A percentile compares a stretch with the other conserved stretches of the same genome.
Conservation (phyloP, 1,140 invertebrate genomes). For the Diorhabda elongata region DNA sequence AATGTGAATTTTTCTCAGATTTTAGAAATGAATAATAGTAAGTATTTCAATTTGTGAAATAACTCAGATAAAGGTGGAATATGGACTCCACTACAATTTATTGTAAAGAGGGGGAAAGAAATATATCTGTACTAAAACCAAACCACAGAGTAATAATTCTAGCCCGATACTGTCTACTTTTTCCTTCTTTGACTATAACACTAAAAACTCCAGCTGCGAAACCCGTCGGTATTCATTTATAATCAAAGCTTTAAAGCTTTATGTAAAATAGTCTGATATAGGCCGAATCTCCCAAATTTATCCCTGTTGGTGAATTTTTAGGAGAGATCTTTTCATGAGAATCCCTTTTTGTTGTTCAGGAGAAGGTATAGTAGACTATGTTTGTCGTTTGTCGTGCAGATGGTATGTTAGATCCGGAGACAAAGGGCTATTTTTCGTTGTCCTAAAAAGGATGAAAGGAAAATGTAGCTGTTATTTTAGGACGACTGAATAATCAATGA, state of each 20-base stretch:
- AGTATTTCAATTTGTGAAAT: too few species aligned
- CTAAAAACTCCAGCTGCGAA: slow-evolving; percentile 1
- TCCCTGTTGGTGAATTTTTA: slow-evolving; percentile 2
- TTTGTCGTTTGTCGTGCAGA: background rate
- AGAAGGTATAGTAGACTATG: background rate
- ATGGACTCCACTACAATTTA: too few species aligned
- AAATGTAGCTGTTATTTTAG: background rate
- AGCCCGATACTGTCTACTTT: background rate
- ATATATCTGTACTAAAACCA: too few species aligned
- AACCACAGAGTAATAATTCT: background rate
- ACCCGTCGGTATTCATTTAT: background rate
- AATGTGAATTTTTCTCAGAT: too few species aligned
- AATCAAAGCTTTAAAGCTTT: slow-evolving; percentile 2
- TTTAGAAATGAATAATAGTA: too few species aligned
- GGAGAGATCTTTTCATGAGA: background rate
- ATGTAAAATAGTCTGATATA: slow-evolving; percentile 1
- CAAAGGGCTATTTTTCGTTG: background rate
- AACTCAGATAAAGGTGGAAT: too few species aligned
- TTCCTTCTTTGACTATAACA: background rate
- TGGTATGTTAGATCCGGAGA: slow-evolving; percentile 1
- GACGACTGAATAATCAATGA: background rate
- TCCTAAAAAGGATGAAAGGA: background rate
- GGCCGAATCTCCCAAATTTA: slow-evolving; percentile 1
- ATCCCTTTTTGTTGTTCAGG: background rate
- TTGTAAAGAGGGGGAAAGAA: too few species aligned